These are phyloP conservation scores for Standfussiana lucernea DNA, from an alignment of 2,888 invertebrate species.

Conservation along the genomic window DNA sequence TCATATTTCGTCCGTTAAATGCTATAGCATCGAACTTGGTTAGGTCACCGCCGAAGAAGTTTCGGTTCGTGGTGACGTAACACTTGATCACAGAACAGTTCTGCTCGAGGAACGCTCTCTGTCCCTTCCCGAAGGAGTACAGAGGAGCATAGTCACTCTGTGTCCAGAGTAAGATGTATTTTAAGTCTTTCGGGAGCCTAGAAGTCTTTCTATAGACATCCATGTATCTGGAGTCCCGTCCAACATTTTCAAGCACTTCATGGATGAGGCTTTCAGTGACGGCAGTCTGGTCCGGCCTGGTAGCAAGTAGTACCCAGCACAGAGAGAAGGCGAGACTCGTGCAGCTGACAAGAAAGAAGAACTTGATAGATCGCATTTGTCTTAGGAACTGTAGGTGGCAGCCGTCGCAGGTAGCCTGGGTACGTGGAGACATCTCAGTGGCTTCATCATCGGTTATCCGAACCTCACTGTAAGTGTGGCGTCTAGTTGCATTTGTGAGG, in stretches of 20 bases:
- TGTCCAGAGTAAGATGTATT: conserved; percentile 85
- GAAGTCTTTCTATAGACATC: conserved; percentile 79
- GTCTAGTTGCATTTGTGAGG: conserved; percentile 58
- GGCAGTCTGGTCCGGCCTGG: conserved; percentile 56
- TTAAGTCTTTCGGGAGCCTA: conserved; percentile 77
- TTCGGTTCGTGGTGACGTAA: conserved; percentile 78
- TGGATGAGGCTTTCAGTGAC: conserved; percentile 72
- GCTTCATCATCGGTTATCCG: conserved; percentile 72
- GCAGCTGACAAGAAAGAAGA: conserved; percentile 75
- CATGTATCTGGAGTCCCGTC: conserved; percentile 77
- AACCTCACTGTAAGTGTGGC: conserved; percentile 11
- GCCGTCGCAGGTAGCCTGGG: conserved; percentile 55
- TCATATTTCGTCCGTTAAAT: conserved; percentile 82
- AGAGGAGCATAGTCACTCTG: conserved; percentile 77
- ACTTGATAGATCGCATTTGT: conserved; percentile 72
- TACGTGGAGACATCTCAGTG: conserved; percentile 68
- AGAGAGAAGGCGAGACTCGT: conserved; percentile 75
- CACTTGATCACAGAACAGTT: conserved; percentile 83
- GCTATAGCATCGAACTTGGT: conserved; percentile 82
- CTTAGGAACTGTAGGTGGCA: conserved; percentile 65
- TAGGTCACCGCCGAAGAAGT: conserved; percentile 70
- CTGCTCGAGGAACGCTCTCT: conserved; percentile 79
- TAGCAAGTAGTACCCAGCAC: conserved; percentile 75
- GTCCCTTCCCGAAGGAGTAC: conserved; percentile 77
- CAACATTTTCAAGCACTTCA: conserved; percentile 80